Base-by-base conservation (phyloP, 2,113 vertebrate species). In the Labeo catla region DNA sequence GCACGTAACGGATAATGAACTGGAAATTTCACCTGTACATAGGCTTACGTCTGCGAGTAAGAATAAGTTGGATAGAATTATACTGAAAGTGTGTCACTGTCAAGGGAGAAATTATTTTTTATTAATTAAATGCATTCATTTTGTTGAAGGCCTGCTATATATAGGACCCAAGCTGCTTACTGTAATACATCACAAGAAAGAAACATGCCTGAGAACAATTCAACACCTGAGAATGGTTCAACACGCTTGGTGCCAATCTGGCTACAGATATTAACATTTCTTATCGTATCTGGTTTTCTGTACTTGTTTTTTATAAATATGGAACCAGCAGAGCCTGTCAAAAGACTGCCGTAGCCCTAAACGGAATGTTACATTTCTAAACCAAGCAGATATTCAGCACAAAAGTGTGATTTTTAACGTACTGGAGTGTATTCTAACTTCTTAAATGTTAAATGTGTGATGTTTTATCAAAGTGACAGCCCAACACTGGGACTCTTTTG, bases 261-360 rank as follows among this genome's bases (percentile, higher is more conserved):
- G 95, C 43, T 95, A 39, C 92, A 94, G 91, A 86, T 94, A 4
- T 11, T 93, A 76, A 86, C 94, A 66, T 95, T 95, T 88, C 81
- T 94, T 68, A 70, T 86, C 1, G 36, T 94, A 47, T 92, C 88
- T 0, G 86, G 57, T 57, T 89, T 95, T 79, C 91, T 95, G 39
- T 92, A 93, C 87, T 72, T 94, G 1, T 86, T 95, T 61, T 93
- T 94, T 85, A 87, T 91, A 54, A 93, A 19, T 57, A 94, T 95
- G 93, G 95, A 95, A 91, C 57, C 88, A 36, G 28, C 65, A 36
- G 65, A 87, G 10, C 84, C 92, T 43, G 23, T 92, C 65, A 87
- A 90, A 91, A 87, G 39, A 34, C 81, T 95, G 10, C 81, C 92
- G 50, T 95, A 90, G 92, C 8, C 5, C 45, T 5, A 76, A 68